A percentile compares a stretch with the other conserved stretches of the same genome.
These are phyloP conservation scores for Cyprinodon diabolis DNA, from an alignment of 2,797 vertebrate species.

Conservation along the genomic window DNA sequence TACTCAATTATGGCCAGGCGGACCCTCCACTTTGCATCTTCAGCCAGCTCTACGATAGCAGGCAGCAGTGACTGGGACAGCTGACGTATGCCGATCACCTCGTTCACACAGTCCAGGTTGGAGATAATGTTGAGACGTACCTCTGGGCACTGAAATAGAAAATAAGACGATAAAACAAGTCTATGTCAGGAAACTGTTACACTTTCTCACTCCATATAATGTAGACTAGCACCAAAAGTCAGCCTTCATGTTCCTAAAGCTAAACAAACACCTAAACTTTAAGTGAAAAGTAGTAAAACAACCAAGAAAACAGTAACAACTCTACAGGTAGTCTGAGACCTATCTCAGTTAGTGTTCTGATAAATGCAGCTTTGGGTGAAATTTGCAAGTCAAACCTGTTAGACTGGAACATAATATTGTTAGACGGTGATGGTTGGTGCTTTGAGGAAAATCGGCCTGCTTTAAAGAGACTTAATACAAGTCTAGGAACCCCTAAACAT, in stretches of 20 bases:
- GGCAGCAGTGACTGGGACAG: constrained; percentile 92
- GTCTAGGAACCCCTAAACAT: constrained; percentile 7
- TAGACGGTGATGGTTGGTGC: constrained; percentile 44
- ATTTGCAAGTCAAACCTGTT: constrained; percentile 49
- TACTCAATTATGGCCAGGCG: constrained; percentile 93
- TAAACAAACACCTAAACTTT: neutral
- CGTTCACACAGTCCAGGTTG: constrained; percentile 91
- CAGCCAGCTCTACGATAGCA: constrained; percentile 91
- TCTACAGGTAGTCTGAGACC: constrained; percentile 6
- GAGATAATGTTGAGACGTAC: constrained; percentile 94
- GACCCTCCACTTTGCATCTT: constrained; percentile 92
- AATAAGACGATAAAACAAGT: neutral
- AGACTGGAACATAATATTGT: constrained; percentile 54
- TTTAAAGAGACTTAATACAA: constrained; percentile 62
- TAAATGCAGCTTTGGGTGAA: constrained; percentile 35
- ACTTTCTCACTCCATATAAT: neutral
- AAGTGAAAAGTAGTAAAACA: constrained; percentile 10
- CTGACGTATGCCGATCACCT: constrained; percentile 92
- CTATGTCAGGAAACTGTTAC: neutral
- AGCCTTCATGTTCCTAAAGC: constrained; percentile 2
- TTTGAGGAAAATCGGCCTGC: constrained; percentile 53
- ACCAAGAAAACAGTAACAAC: neutral
- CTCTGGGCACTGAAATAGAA: constrained; percentile 85
- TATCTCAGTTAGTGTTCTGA: constrained; percentile 28
- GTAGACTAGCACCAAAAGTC: neutral